Percentiles rank a stretch among this genome's conserved stretches.
phyloP scores from a whole-genome alignment of 2,888 invertebrate genomes.

The Ferdinandea cuprea region DNA sequence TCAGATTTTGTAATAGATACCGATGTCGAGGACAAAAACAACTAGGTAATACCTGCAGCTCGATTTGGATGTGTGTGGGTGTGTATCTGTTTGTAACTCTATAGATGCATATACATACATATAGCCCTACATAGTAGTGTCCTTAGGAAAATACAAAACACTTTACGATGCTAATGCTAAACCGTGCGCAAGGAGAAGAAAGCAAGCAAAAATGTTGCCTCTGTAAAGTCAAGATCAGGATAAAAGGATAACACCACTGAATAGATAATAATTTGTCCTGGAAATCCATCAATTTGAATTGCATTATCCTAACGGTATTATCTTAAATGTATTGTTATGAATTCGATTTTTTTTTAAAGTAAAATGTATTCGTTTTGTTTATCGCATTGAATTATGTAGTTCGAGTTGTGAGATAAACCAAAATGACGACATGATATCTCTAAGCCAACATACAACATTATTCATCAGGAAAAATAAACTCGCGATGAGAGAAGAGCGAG shows the following conservation, averaged over 20 bases:
- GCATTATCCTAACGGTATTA: slow-evolving; percentile 62
- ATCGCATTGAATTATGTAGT: not conserved
- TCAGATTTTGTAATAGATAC: slow-evolving; percentile 44
- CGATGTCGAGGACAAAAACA: not conserved
- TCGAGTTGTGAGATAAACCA: too few relatives aligned
- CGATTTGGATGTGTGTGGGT: slow-evolving; percentile 36
- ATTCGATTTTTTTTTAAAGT: slow-evolving; percentile 20
- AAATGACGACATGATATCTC: too few relatives aligned
- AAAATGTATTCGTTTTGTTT: slow-evolving; percentile 17
- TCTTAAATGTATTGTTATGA: slow-evolving; percentile 63
- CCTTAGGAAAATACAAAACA: slow-evolving; percentile 41
- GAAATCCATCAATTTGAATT: slow-evolving; percentile 66
- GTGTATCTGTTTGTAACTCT: too few relatives aligned
- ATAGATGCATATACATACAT: too few relatives aligned
- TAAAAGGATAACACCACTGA: slow-evolving; percentile 67
- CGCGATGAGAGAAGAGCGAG: slow-evolving; percentile 18
- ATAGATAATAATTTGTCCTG: slow-evolving; percentile 59
- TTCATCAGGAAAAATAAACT: too few relatives aligned
- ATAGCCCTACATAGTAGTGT: slow-evolving; percentile 11
- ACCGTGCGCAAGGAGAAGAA: slow-evolving; percentile 2
- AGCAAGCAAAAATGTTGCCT: not conserved
- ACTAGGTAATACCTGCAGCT: slow-evolving; percentile 31
- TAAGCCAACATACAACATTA: too few relatives aligned
- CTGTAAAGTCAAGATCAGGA: not conserved
- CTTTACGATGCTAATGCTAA: slow-evolving; percentile 40